These are phyloP conservation scores for Polietes domitor DNA, from an alignment of 2,888 invertebrate genomes.

Conservation along the genomic window DNA sequence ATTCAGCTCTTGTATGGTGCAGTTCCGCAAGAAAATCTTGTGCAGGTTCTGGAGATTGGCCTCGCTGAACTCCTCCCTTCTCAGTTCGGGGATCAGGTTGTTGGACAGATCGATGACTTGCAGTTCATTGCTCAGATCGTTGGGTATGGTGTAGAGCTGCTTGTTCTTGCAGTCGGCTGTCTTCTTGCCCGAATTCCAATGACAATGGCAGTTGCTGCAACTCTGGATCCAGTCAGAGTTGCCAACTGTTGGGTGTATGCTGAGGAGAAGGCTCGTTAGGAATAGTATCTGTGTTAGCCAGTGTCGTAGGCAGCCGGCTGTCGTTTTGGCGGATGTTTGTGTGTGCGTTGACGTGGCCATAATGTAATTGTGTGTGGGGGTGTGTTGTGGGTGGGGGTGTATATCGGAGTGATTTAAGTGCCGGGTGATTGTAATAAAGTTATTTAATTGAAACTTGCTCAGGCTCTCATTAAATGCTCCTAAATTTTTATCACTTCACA, in stretches of 20 bases:
- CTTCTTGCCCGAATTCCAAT: slow-evolving; percentile 92
- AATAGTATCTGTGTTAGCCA: slow-evolving; percentile 42
- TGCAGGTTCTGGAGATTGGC: slow-evolving; percentile 90
- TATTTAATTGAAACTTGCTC: slow-evolving; percentile 44
- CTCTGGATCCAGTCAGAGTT: slow-evolving; percentile 78
- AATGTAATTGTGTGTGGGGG: neutral
- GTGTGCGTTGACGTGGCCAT: neutral
- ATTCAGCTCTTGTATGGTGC: slow-evolving; percentile 87
- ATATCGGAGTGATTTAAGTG: neutral
- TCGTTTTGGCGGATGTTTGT: slow-evolving; percentile 24
- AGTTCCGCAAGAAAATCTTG: slow-evolving; percentile 88
- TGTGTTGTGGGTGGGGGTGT: neutral
- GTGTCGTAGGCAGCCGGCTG: slow-evolving; percentile 17
- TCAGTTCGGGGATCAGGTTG: slow-evolving; percentile 86
- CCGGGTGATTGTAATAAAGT: slow-evolving; percentile 26
- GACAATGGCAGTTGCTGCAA: slow-evolving; percentile 86
- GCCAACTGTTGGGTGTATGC: slow-evolving; percentile 65
- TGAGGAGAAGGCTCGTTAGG: slow-evolving; percentile 60
- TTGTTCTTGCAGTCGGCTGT: slow-evolving; percentile 89
- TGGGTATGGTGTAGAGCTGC: slow-evolving; percentile 87
- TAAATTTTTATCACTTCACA: slow-evolving; percentile 34
- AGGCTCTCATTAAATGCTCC: slow-evolving; percentile 45
- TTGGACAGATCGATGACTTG: slow-evolving; percentile 88
- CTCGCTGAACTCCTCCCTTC: slow-evolving; percentile 85
- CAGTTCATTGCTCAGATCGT: slow-evolving; percentile 86